Conservation (phyloP, 1,140 invertebrate genomes). For the honey bee (Apis mellifera) region DNA sequence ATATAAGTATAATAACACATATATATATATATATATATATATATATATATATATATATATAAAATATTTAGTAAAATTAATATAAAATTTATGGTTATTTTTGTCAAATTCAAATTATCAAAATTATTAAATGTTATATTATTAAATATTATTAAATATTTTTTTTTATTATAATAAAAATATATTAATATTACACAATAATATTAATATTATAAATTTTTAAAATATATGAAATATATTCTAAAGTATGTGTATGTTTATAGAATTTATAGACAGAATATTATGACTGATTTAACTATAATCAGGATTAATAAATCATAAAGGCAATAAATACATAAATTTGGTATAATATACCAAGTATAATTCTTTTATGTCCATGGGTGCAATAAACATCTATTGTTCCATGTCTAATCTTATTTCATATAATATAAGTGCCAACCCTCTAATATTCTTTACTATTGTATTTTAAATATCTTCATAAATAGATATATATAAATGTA, state of each 20-base stretch:
- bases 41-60: background rate
- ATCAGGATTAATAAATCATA: background rate
- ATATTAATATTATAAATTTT: background rate
- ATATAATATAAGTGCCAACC: constrained; percentile 8
- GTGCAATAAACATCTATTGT: constrained; percentile 28
- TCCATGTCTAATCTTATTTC: constrained; percentile 5
- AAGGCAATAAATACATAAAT: background rate
- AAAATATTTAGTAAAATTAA: too few species aligned
- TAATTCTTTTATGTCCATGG: background rate
- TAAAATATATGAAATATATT: background rate
- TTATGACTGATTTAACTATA: background rate
- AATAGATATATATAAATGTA: background rate
- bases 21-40: background rate
- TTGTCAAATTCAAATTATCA: background rate
- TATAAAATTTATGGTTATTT: background rate
- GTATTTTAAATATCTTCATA: background rate
- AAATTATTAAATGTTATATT: background rate
- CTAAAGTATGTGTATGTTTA: background rate
- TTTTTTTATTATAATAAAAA: background rate
- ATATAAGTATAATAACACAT: background rate
- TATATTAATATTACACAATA: too few species aligned
- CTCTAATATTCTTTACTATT: background rate
- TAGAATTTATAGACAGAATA: background rate
- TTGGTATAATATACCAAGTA: too few species aligned
- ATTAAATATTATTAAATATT: background rate